phyloP scores from a whole-genome alignment of 2,113 vertebrate species.

The Equus przewalskii region DNA sequence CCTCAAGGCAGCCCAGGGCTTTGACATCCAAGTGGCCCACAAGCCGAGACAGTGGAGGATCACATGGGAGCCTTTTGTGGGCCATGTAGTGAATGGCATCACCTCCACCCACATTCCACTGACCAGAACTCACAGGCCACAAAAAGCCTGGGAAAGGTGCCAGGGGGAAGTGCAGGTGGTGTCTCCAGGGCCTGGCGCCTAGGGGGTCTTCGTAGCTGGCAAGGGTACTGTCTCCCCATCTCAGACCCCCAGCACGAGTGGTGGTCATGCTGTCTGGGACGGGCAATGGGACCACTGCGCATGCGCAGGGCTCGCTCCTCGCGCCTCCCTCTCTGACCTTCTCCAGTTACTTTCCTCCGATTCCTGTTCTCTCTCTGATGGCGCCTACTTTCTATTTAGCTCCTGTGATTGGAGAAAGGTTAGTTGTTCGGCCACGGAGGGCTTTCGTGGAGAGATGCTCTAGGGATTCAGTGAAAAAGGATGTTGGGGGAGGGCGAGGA shows the following conservation, averaged over 20 bases:
- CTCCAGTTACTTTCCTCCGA: conserved; percentile 48
- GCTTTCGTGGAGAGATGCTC: background rate
- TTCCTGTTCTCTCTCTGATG: background rate
- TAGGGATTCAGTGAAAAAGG: background rate
- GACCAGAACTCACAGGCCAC: background rate
- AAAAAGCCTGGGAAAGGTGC: background rate
- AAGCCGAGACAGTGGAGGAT: background rate
- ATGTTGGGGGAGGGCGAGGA: background rate
- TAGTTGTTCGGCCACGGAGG: conserved; percentile 29
- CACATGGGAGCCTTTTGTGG: background rate
- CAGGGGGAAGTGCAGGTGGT: background rate
- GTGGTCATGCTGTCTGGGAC: background rate
- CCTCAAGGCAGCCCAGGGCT: background rate
- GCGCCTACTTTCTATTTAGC: background rate
- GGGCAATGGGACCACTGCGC: background rate
- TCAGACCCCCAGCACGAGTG: rapidly evolving
- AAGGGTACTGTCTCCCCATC: background rate
- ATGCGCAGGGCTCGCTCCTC: background rate
- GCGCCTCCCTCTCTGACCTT: conserved; percentile 29
- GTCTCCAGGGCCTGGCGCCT: too few species aligned
- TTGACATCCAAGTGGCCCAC: too few species aligned
- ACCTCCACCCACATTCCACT: background rate
- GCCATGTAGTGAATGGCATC: background rate
- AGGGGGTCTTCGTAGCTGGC: background rate
- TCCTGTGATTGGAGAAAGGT: conserved; percentile 54